These are phyloP conservation scores for Zaprionus gabonicus DNA, from an alignment of 1,140 invertebrate genomes.

Conservation along the genomic window DNA sequence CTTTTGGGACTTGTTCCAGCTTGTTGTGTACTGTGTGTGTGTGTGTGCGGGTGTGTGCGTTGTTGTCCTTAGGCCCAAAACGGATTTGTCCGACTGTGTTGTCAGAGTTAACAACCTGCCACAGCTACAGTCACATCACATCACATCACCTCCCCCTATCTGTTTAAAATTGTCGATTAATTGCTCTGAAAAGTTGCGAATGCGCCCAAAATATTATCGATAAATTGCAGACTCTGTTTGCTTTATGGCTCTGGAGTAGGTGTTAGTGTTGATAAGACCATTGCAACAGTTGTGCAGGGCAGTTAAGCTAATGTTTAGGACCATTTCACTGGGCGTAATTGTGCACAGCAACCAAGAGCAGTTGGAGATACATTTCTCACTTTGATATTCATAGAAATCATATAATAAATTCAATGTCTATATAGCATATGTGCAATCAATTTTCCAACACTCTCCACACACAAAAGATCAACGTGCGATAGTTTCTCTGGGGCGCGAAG, in stretches of 20 bases:
- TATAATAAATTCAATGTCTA: constrained; percentile 65
- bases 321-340: constrained; percentile 37
- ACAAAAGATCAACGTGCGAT: constrained; percentile 76
- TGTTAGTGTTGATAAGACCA: constrained; percentile 34
- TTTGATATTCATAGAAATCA: constrained; percentile 71
- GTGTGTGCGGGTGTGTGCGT: constrained; percentile 44
- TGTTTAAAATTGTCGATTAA: constrained; percentile 76
- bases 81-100: constrained; percentile 71
- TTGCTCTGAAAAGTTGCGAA: constrained; percentile 49
- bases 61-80: constrained; percentile 56
- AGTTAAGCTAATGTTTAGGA: constrained; percentile 61
- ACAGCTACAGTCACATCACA: constrained; percentile 34
- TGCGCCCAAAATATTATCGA: constrained; percentile 47
- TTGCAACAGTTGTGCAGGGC: constrained; percentile 68
- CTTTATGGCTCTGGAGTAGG: constrained; percentile 21
- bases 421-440: constrained; percentile 57
- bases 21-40: constrained; percentile 35
- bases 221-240: constrained; percentile 59
- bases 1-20: constrained; percentile 38
- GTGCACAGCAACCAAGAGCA: neutral
- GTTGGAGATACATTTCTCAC: neutral
- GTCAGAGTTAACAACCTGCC: constrained; percentile 66
- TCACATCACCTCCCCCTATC: neutral
- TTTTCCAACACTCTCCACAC: constrained; percentile 68
- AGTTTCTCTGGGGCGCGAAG: constrained; percentile 36